phyloP scores from a whole-genome alignment of 2,888 invertebrate genomes.

The Drosophila formosana region DNA sequence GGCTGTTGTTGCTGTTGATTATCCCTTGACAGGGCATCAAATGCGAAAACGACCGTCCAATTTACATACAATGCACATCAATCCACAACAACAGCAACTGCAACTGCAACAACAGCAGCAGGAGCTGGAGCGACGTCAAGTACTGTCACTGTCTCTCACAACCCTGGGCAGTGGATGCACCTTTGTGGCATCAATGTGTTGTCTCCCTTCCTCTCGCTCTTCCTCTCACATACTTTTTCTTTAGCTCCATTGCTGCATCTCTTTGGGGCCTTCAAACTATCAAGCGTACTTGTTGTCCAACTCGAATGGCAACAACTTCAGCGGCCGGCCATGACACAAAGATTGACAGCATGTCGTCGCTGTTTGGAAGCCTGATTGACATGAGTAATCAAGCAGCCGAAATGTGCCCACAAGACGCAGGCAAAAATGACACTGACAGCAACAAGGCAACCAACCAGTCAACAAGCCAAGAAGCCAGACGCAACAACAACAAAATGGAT shows the following conservation, averaged over 20 bases:
- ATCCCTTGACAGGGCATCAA: conserved; percentile 83
- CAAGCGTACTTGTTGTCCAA: conserved; percentile 71
- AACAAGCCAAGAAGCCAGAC: conserved; percentile 22
- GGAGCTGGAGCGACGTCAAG: conserved; percentile 48
- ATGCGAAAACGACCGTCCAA: conserved; percentile 83
- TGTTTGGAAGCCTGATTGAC: conserved; percentile 84
- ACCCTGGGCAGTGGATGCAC: conserved; percentile 60
- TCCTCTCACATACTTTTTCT: conserved; percentile 32
- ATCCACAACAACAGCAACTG: conserved; percentile 66
- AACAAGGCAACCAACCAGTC: conserved; percentile 23
- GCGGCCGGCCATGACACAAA: conserved; percentile 81
- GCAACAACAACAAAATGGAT: conserved; percentile 28
- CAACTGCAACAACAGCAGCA: conserved; percentile 52
- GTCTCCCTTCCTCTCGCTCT: conserved; percentile 44
- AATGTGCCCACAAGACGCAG: conserved; percentile 83
- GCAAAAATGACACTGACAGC: conserved; percentile 79
- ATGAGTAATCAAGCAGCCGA: conserved; percentile 85
- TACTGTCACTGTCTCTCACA: conserved; percentile 68
- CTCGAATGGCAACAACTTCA: conserved; percentile 55
- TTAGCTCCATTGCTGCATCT: conserved; percentile 35
- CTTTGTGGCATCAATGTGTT: conserved; percentile 73
- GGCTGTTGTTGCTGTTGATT: conserved; percentile 67
- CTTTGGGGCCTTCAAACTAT: conserved; percentile 56
- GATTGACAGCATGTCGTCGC: conserved; percentile 85
- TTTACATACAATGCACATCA: conserved; percentile 84